These are phyloP conservation scores for Agrilus planipennis DNA, from an alignment of 1,140 invertebrate genomes.

Conservation along the genomic window DNA sequence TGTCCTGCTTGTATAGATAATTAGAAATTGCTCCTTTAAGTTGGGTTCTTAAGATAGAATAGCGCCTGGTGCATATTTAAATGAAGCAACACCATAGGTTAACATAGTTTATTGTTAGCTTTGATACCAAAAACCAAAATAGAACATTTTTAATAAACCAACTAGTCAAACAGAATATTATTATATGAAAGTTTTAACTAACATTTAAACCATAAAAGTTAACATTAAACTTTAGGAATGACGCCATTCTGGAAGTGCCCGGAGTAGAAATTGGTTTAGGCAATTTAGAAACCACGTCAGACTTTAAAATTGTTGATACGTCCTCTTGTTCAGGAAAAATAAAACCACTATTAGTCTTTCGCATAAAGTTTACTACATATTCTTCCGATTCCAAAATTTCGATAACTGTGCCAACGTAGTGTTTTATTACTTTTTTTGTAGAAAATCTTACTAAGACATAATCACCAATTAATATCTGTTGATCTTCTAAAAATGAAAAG, in stretches of 20 bases:
- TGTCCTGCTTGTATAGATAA: too few species aligned
- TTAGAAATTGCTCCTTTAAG: too few species aligned
- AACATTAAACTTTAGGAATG: constrained; percentile 5
- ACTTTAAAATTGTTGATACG: not conserved
- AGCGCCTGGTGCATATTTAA: too few species aligned
- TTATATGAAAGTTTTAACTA: too few species aligned
- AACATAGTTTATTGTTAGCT: too few species aligned
- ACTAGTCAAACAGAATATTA: too few species aligned
- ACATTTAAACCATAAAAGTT: too few species aligned
- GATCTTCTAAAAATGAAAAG: constrained; percentile 1
- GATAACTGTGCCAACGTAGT: not conserved
- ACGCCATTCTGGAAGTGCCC: not conserved
- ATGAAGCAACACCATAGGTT: too few species aligned
- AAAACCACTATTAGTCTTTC: constrained; percentile 3
- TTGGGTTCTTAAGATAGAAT: too few species aligned
- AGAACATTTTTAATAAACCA: too few species aligned
- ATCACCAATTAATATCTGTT: not conserved
- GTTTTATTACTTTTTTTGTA: not conserved
- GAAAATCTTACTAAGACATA: not conserved
- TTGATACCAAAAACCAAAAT: too few species aligned
- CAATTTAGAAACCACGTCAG: constrained; percentile 1
- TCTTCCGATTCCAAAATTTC: not conserved
- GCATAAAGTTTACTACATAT: not conserved
- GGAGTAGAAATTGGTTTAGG: not conserved
- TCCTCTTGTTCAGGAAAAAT: constrained; percentile 1